Evolutionary conservation across 2,888 invertebrate genomes (phyloP).

Genomic region (Eubasilissa splendida): DNA sequence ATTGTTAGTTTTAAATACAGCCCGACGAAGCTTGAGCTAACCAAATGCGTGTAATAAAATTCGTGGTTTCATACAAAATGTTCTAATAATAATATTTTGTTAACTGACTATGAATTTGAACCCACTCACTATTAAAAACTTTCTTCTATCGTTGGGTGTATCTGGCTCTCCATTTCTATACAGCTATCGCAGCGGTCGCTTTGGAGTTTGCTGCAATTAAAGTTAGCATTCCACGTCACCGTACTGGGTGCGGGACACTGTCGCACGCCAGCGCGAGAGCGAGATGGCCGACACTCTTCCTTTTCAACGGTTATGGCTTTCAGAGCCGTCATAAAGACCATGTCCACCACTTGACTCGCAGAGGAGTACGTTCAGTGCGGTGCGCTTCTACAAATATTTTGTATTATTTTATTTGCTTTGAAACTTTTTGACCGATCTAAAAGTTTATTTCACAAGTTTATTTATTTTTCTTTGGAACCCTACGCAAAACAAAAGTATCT

Average conservation of each 20-base stretch:
- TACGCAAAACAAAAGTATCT: no score
- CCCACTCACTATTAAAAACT: conserved; percentile 8
- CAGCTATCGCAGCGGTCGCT: conserved; percentile 11
- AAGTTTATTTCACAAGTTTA: no score
- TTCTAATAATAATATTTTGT: no score
- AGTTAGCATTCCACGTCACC: conserved; percentile 16
- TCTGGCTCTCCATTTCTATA: conserved; percentile 30
- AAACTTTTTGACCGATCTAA: no score
- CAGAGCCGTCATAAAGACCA: conserved; percentile 31
- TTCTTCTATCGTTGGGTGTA: background rate
- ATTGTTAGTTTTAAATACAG: no score
- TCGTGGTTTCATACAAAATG: no score
- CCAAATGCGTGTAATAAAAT: no score
- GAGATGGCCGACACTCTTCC: conserved; percentile 18
- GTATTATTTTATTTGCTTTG: no score
- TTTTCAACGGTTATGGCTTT: conserved; percentile 25
- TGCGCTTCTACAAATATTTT: background rate
- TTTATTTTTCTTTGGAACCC: no score
- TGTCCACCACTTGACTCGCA: conserved; percentile 1
- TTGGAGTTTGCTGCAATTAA: conserved; percentile 30
- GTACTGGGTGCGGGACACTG: background rate
- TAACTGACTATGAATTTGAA: background rate
- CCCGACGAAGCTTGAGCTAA: no score
- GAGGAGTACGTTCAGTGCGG: conserved; percentile 5
- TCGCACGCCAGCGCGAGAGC: background rate